These are phyloP conservation scores for Physella acuta DNA, from an alignment of 1,140 invertebrate species.

Conservation along the genomic window DNA sequence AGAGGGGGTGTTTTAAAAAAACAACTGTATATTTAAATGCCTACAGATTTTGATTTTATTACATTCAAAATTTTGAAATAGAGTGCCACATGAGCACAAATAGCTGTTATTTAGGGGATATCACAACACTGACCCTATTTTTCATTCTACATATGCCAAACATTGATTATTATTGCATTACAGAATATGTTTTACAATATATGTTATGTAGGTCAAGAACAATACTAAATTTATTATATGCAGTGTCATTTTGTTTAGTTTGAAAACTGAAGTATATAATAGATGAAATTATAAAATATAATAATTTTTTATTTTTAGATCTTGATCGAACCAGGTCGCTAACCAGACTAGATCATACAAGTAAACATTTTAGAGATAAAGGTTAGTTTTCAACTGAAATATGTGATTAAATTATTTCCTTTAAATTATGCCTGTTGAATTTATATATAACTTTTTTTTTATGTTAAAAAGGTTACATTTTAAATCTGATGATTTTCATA, in stretches of 20 bases:
- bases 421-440: not conserved
- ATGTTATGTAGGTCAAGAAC: not conserved
- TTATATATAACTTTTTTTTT: not conserved
- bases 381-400: not conserved
- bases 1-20: too few relatives aligned
- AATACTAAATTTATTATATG: not conserved
- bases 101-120: not conserved
- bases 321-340: not conserved
- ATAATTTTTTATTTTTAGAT: not conserved
- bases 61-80: too few relatives aligned
- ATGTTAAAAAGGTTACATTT: not conserved
- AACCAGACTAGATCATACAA: not conserved
- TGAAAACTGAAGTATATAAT: not conserved
- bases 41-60: too few relatives aligned
- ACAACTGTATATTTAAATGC: too few relatives aligned
- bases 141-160: not conserved
- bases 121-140: not conserved
- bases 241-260: not conserved
- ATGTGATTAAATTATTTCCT: not conserved
- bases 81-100: too few relatives aligned
- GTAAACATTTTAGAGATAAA: not conserved
- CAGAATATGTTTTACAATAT: not conserved
- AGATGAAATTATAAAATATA: not conserved
- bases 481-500: not conserved
- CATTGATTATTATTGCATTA: not conserved